Conservation (phyloP, 2,797 vertebrate species). For the Allobates femoralis region DNA sequence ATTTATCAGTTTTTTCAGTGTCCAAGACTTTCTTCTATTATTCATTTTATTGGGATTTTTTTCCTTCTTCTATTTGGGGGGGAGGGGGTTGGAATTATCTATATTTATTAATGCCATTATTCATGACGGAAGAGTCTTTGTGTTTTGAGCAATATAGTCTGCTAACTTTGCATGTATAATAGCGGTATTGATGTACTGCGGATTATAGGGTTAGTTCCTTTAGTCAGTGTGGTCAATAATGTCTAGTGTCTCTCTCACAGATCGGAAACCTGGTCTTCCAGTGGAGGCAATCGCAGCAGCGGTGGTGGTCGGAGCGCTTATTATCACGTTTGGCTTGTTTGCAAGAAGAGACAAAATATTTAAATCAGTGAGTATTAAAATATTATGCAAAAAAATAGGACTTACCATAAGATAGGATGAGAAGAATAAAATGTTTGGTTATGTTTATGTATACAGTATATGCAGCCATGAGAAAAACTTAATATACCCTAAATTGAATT, state of each 20-base stretch:
- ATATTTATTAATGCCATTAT: too few relatives aligned
- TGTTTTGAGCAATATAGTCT: too few relatives aligned
- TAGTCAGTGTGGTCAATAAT: neutral
- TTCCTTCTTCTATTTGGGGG: too few relatives aligned
- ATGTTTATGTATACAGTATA: too few relatives aligned
- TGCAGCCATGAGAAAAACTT: too few relatives aligned
- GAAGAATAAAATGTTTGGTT: neutral
- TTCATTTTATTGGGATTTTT: too few relatives aligned
- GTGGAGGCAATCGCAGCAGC: constrained; percentile 84
- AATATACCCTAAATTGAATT: too few relatives aligned
- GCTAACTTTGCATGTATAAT: neutral
- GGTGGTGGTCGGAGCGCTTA: constrained; percentile 80
- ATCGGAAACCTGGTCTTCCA: constrained; percentile 75
- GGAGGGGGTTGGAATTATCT: too few relatives aligned
- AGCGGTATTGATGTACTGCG: neutral
- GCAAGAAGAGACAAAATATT: constrained; percentile 78
- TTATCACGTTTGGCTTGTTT: constrained; percentile 78
- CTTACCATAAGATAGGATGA: neutral
- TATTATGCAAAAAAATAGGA: neutral
- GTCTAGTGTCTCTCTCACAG: constrained; percentile 71
- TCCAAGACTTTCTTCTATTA: too few relatives aligned
- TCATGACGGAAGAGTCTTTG: too few relatives aligned
- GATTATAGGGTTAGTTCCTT: neutral
- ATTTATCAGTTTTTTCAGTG: too few relatives aligned
- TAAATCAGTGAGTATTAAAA: constrained; percentile 71